Percentiles rank a stretch among this genome's conserved stretches.
Evolutionary conservation across 2,113 vertebrate genomes (phyloP).

Genomic region (Dicaeum eximium): DNA sequence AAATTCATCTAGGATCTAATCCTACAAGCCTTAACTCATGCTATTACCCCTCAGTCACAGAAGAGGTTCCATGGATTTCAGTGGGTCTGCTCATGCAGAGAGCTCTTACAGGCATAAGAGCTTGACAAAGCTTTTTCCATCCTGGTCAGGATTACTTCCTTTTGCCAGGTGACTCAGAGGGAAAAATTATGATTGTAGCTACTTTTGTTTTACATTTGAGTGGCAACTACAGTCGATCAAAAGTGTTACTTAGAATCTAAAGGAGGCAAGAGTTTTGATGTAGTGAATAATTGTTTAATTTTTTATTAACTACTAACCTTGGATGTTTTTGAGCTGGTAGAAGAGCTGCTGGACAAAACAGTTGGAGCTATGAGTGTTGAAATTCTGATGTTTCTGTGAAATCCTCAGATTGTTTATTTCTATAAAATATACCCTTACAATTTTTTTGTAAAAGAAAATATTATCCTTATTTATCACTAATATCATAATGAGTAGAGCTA

Average conservation of each 20-base stretch:
- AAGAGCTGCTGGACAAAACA: conserved; percentile 40
- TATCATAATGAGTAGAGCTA: conserved; percentile 42
- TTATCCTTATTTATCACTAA: conserved; percentile 69
- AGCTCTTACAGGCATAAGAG: background rate
- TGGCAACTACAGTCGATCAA: background rate
- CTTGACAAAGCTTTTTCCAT: background rate
- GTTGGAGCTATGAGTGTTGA: conserved; percentile 58
- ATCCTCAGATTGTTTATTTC: conserved; percentile 71
- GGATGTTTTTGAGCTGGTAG: conserved; percentile 37
- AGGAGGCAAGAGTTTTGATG: background rate
- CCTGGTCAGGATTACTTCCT: background rate
- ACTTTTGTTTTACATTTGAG: conserved; percentile 14
- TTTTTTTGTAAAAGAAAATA: conserved; percentile 72
- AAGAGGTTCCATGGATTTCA: background rate
- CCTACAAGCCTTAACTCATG: background rate
- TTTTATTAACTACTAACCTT: conserved; percentile 49
- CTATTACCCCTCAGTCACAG: background rate
- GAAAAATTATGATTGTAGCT: background rate
- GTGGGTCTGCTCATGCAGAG: background rate
- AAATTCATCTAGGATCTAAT: background rate
- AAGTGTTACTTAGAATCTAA: background rate
- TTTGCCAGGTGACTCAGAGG: background rate
- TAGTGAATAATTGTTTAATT: background rate
- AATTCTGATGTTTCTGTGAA: conserved; percentile 76
- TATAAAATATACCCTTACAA: conserved; percentile 56